Base-by-base conservation (phyloP, 1,140 invertebrate species). In the Halictus rubicundus region DNA sequence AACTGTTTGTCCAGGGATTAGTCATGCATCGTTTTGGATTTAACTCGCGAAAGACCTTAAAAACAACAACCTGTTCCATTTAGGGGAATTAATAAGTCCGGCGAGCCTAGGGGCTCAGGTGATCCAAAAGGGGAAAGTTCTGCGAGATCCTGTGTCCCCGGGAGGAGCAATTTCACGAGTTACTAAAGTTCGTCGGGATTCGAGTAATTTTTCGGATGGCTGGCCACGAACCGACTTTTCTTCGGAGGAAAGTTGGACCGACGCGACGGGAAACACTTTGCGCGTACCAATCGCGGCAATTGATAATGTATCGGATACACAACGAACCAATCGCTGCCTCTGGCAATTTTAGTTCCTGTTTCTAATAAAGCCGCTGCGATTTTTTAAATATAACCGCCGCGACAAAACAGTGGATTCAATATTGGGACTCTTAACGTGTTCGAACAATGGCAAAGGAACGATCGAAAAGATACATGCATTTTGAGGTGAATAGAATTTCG, bases 1-100 rank as follows among this genome's bases (percentile, higher is more conserved):
- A 92, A 92, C 90, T 92, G 89, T 92, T 91, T 92, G 90, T 88
- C 83, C 82, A 88, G 78, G 87, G 90, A 92, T 92, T 92, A 92
- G 87, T 87, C 87, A 81, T 72, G 79, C 83, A 82, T 83, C 77
- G 74, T 75, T 84, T 75, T 61, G 83, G 81, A 87, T 88, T 89
- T 82, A 78, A 81, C 78, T 89, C 73, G 73, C 75, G 69, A 85
- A 69, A 76, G 87, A 88, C 82, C 68, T 72, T 69, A 68, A 82
- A 86, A 83, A 66, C 78, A 81, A 85, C 75, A 64, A 87, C 78
- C 68, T 72, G 68, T 73, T 68, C 25, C 19, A 10, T 59, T 72
- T 59, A 57, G 49, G 25, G 16, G 68, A 68, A 81, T 81, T 77
- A 84, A 84, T 72, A 71, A 65, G 37, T n/a, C 27, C 37, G 10